Conservation (phyloP, 2,113 vertebrate genomes). For the Artemisiospiza belli region DNA sequence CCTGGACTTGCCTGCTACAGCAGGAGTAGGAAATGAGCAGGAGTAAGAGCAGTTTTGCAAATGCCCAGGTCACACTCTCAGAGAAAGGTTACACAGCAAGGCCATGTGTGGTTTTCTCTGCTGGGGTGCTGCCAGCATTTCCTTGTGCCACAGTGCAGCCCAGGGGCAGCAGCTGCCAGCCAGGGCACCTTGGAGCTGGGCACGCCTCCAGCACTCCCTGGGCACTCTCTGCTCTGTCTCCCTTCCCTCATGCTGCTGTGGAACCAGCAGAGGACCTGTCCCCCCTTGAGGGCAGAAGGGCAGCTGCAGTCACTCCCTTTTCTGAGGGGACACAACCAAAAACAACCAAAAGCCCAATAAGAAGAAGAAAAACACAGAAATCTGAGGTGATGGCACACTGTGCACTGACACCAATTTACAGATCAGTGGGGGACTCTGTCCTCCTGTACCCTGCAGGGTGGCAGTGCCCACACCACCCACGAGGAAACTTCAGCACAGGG, state of each 20-base stretch:
- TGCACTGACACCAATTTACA: background rate
- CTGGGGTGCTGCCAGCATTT: background rate
- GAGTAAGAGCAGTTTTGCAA: background rate
- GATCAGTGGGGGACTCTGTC: too few species aligned
- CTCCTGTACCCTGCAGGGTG: background rate
- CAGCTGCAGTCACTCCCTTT: background rate
- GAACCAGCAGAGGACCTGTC: background rate
- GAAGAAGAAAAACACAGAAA: background rate
- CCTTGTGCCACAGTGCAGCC: background rate
- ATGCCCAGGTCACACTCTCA: background rate
- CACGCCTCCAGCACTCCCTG: background rate
- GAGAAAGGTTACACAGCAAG: background rate
- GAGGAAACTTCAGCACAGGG: background rate
- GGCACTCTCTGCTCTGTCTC: background rate
- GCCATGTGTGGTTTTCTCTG: rapidly evolving
- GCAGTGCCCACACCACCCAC: background rate
- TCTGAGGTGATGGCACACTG: rapidly evolving
- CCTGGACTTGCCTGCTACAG: background rate
- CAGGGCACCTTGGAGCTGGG: background rate
- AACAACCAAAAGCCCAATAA: background rate
- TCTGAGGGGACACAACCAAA: background rate
- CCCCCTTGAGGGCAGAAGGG: background rate
- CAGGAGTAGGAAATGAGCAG: background rate
- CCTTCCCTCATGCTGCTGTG: background rate
- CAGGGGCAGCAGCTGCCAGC: background rate